phyloP scores from a whole-genome alignment of 2,888 invertebrate species.

The Macaria notata region DNA sequence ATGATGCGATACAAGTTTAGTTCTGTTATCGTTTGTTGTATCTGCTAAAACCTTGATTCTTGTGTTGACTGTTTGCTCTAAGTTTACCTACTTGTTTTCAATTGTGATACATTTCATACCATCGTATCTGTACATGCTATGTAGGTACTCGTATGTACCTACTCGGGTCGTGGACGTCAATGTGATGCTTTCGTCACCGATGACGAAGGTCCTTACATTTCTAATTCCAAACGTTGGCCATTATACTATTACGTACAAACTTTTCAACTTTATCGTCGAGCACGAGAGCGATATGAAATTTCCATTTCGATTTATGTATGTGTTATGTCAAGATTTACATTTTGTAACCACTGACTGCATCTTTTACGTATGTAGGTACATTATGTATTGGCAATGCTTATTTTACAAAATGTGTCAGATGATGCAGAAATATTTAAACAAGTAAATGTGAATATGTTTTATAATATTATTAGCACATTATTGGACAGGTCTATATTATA shows the following conservation, averaged over 20 bases:
- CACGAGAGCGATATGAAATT: slow-evolving; percentile 27
- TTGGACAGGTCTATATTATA: no score
- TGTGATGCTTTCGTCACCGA: slow-evolving; percentile 14
- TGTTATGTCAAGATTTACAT: not conserved
- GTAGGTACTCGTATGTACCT: no score
- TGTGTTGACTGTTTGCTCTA: slow-evolving; percentile 3
- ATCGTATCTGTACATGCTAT: not conserved
- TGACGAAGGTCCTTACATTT: slow-evolving; percentile 11
- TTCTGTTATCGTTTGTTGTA: slow-evolving; percentile 14
- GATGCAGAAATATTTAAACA: no score
- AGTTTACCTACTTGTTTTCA: slow-evolving; percentile 5
- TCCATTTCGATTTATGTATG: slow-evolving; percentile 30
- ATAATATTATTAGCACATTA: no score
- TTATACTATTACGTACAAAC: slow-evolving; percentile 18
- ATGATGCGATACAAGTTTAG: slow-evolving; percentile 20
- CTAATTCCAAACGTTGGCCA: slow-evolving; percentile 14
- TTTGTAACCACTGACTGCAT: no score
- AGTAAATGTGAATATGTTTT: no score
- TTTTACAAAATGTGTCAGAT: no score
- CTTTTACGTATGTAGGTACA: no score
- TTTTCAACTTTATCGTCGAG: slow-evolving; percentile 18
- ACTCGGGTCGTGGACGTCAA: slow-evolving; percentile 11
- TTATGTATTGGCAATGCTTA: no score
- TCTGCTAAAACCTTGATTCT: slow-evolving; percentile 13
- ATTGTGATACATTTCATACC: slow-evolving; percentile 3